Base-by-base conservation (phyloP, 2,888 invertebrate species). In the Cistogaster globosa region DNA sequence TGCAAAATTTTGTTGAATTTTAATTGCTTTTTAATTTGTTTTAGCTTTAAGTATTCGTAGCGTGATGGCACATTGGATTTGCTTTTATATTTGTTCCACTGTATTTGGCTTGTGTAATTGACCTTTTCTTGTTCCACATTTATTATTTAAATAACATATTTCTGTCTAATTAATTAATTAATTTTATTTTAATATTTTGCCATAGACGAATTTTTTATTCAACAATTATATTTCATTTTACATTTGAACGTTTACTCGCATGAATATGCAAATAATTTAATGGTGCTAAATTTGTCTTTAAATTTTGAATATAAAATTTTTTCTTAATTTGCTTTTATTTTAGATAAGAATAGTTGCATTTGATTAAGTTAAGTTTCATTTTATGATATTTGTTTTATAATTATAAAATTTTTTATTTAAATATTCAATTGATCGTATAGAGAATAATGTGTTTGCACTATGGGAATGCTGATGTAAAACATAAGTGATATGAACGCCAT, bases 161-260 rank as follows among this genome's bases (percentile, higher is more conserved):
- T 32, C 32, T 32, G 6, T 32, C 8, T 32, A 32, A 32, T 32
- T 32, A 32, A 45, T 84, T 77, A 81, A 81, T 84, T 81, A 68
- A 63, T 74, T 74, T 82, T 62, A 68, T 75, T 62, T 71, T 71
- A 76, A 80, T 45, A 76, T 81, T 76, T 53, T 51, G 60, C 83
- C 76, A 86, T 83, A 72, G 62, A 58, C 58, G 84, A 87, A 82
- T 60, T 83, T 83, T 87, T 42, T 74, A 18, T 51, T 60, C 75
- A 86, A 86, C 76, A 82, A 78, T 75, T 75, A 83, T 26, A 72
- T 84, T 63, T 53, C 7, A 55, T 71, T 82, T 76, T 48, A 55
- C 72, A 80, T 74, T 81, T 11, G 14, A 12, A 42, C 42, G 12
- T 42, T 42, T 42, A 16, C 6, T 16, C 12, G n/a, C 55, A 69